A percentile compares a stretch with the other conserved stretches of the same genome.
Conservation (phyloP, 1,140 invertebrate genomes). For the Zaprionus taronus region DNA sequence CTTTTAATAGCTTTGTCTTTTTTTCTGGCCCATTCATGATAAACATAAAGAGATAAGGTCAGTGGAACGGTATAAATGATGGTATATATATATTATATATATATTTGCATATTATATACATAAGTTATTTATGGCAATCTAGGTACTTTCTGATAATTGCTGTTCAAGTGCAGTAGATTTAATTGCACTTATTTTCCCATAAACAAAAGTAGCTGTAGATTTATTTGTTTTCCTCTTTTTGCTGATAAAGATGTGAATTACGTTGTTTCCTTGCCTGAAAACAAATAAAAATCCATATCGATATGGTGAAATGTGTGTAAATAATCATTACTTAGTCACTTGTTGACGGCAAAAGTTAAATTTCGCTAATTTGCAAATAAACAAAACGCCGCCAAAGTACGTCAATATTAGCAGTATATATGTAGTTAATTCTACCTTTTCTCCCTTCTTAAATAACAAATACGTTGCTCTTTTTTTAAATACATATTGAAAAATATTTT, state of each 20-base stretch:
- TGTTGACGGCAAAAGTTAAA: constrained; percentile 24
- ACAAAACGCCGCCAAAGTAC: constrained; percentile 1
- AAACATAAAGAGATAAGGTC: not conserved
- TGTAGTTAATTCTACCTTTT: not conserved
- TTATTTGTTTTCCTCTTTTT: constrained; percentile 7
- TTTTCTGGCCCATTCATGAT: not conserved
- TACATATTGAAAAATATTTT: constrained; percentile 78
- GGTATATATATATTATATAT: not conserved
- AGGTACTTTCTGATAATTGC: constrained; percentile 19
- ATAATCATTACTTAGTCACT: constrained; percentile 34
- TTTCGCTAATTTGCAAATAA: constrained; percentile 5
- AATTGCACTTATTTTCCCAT: constrained; percentile 23
- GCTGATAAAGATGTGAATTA: constrained; percentile 23
- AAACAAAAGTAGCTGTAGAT: constrained; percentile 13
- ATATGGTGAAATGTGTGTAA: not conserved
- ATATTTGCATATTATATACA: not conserved
- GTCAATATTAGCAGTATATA: not conserved
- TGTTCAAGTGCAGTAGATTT: constrained; percentile 9
- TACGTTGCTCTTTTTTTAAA: constrained; percentile 52
- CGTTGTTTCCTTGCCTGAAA: constrained; percentile 9
- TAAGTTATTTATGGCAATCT: not conserved
- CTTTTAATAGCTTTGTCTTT: not conserved
- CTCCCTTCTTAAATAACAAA: constrained; percentile 8
- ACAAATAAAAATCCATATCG: constrained; percentile 9
- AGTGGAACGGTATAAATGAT: not conserved